Conservation (phyloP, 2,888 invertebrate species). For the Artemia sinica region DNA sequence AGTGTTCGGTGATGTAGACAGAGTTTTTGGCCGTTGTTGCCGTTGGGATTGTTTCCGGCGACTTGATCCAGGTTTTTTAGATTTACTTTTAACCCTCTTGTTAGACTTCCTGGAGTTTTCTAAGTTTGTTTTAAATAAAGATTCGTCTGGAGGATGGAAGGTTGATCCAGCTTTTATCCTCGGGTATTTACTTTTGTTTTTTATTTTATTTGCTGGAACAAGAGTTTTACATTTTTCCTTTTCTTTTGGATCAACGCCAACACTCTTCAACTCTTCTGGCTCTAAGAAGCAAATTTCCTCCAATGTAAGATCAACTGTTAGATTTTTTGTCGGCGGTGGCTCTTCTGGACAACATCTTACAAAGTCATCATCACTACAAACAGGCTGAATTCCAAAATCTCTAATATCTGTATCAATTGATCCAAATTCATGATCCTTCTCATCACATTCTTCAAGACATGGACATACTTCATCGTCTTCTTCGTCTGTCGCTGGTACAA, state of each 20-base stretch:
- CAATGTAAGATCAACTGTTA: background rate
- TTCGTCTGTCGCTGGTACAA: background rate
- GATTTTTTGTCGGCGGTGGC: background rate
- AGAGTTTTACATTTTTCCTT: background rate
- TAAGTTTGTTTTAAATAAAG: background rate
- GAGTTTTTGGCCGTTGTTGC: background rate
- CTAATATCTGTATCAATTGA: conserved; percentile 1
- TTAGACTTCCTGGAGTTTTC: background rate
- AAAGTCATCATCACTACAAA: background rate
- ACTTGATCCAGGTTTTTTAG: background rate
- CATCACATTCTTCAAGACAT: background rate
- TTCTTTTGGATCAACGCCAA: background rate
- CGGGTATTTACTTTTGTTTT: background rate
- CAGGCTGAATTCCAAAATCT: conserved; percentile 7
- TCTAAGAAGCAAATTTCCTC: background rate
- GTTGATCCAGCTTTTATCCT: conserved; percentile 1
- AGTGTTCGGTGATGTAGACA: background rate
- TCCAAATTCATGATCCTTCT: background rate
- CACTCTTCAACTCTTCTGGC: background rate
- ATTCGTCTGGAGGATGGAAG: conserved; percentile 4
- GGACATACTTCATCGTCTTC: background rate
- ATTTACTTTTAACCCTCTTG: background rate
- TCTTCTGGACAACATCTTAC: background rate
- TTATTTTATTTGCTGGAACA: conserved; percentile 11
- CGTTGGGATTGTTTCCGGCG: background rate